Percentiles rank a stretch among this genome's conserved stretches.
Conservation (phyloP, 2,113 vertebrate species). For the Pantherophis guttatus region DNA sequence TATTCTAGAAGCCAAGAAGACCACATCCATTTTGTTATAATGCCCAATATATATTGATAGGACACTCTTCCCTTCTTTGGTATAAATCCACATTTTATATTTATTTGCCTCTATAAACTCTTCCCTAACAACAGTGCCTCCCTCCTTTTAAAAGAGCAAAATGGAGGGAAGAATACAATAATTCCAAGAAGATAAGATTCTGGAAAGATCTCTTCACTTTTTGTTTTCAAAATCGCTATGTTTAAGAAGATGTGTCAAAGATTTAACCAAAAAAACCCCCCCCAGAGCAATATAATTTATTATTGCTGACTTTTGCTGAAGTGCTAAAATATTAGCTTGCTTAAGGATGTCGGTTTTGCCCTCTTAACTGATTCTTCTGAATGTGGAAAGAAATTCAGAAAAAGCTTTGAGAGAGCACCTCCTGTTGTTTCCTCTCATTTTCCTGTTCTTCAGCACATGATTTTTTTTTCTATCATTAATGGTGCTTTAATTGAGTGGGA, state of each 20-base stretch:
- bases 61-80: neutral
- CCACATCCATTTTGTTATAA: too few species aligned
- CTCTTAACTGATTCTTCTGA: neutral
- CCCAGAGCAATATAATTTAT: neutral
- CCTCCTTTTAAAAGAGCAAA: too few species aligned
- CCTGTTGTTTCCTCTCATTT: constrained; percentile 59
- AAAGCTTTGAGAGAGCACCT: constrained; percentile 27
- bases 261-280: neutral
- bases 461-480: constrained; percentile 64
- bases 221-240: neutral
- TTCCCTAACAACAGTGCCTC: too few species aligned
- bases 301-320: neutral
- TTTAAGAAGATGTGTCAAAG: neutral
- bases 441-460: constrained; percentile 64
- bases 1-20: neutral
- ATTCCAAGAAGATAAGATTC: neutral
- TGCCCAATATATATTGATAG: neutral
- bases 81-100: neutral
- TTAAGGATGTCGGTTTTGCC: constrained; percentile 1
- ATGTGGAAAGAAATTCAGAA: constrained; percentile 1
- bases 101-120: neutral
- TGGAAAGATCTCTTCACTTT: neutral
- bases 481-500: constrained; percentile 70
- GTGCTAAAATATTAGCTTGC: constrained; percentile 1
- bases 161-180: neutral